phyloP scores from a whole-genome alignment of 2,113 vertebrate genomes.

The Hemichromis elongatus region DNA sequence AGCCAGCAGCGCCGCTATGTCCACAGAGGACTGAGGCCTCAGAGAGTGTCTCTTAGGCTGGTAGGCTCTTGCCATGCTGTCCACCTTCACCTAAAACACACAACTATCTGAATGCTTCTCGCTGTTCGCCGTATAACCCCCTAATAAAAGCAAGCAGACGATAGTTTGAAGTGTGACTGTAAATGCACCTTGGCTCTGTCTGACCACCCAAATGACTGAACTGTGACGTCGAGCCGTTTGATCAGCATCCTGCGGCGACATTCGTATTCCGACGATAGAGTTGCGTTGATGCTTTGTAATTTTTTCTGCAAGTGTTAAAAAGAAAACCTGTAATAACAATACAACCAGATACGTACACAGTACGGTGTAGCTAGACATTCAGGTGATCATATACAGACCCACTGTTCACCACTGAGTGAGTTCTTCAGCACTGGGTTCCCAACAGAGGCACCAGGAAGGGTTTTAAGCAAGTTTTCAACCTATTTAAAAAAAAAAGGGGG shows the following conservation, averaged over 20 bases:
- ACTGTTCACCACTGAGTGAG: constrained; percentile 79
- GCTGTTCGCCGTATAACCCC: neutral
- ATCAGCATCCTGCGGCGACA: constrained; percentile 92
- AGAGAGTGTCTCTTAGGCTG: constrained; percentile 86
- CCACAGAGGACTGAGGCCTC: constrained; percentile 74
- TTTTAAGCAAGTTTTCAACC: constrained; percentile 79
- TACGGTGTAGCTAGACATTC: neutral
- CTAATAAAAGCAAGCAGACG: neutral
- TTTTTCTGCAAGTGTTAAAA: constrained; percentile 68
- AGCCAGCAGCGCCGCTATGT: constrained; percentile 83
- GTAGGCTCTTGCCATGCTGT: constrained; percentile 90
- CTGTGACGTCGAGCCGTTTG: constrained; percentile 93
- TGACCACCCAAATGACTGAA: constrained; percentile 97
- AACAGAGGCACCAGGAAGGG: constrained; percentile 74
- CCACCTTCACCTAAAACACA: constrained; percentile 76
- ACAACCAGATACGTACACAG: neutral
- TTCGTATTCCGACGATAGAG: constrained; percentile 85
- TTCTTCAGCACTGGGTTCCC: constrained; percentile 81
- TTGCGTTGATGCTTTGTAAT: constrained; percentile 81
- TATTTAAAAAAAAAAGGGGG: constrained; percentile 27
- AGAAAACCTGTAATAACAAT: neutral
- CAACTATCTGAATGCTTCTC: neutral
- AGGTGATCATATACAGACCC: constrained; percentile 67
- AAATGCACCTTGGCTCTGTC: constrained; percentile 86
- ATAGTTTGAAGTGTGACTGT: neutral